Evolutionary conservation across 1,140 invertebrate species (phyloP).

Genomic region (Idris sp.): DNA sequence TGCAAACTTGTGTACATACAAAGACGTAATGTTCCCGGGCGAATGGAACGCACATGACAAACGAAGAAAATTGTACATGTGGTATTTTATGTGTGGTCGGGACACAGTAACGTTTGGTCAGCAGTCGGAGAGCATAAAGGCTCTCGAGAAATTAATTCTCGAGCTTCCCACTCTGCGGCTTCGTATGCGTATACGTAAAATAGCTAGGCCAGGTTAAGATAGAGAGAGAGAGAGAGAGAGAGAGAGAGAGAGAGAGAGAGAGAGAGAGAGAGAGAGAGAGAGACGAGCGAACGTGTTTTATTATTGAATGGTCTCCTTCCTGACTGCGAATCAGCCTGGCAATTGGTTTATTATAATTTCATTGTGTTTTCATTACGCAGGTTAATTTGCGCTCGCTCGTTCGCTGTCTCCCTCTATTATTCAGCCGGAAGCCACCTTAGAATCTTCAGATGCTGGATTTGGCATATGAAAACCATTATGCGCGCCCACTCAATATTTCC

Average conservation of each 20-base stretch:
- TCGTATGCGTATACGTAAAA: too few species aligned
- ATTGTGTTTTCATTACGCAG: slow-evolving; percentile 78
- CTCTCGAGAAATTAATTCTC: too few species aligned
- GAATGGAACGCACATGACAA: slow-evolving; percentile 56
- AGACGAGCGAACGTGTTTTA: slow-evolving; percentile 73
- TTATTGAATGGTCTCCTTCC: slow-evolving; percentile 77
- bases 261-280: too few species aligned
- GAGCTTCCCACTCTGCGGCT: too few species aligned
- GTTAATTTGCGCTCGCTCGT: slow-evolving; percentile 74
- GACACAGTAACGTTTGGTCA: too few species aligned
- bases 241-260: too few species aligned
- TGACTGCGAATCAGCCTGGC: slow-evolving; percentile 75
- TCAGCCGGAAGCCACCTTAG: slow-evolving; percentile 59
- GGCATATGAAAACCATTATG: slow-evolving; percentile 54
- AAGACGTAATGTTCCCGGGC: slow-evolving; percentile 39
- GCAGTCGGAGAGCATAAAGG: too few species aligned
- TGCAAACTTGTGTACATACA: slow-evolving; percentile 43
- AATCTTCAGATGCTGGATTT: slow-evolving; percentile 71
- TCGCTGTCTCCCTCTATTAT: slow-evolving; percentile 72
- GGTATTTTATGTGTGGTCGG: too few species aligned
- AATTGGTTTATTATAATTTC: slow-evolving; percentile 79
- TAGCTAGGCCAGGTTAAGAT: too few species aligned
- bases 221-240: too few species aligned
- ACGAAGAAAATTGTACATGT: slow-evolving; percentile 55
- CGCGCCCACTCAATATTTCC: slow-evolving; percentile 48